Base-by-base conservation (phyloP, 2,888 invertebrate genomes). In the Agonum fuliginosum region DNA sequence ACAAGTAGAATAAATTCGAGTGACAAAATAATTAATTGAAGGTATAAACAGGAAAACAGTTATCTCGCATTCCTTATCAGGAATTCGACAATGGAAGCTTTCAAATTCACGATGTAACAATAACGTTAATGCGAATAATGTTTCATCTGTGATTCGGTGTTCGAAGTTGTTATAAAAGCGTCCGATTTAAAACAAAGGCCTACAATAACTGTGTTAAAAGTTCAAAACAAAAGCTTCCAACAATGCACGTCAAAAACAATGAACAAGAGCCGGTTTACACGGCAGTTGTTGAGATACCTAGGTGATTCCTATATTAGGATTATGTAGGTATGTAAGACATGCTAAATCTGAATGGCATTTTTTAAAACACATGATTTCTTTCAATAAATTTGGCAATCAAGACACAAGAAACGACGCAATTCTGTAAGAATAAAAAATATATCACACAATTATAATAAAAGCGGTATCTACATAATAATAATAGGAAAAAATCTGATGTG, bases 81-180 rank as follows among this genome's bases (percentile, higher is more conserved):
- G 22, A 20, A 22, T 67, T 67, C 43, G 22, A 67, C 67, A 67
- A 67, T 67, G 12, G 43, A 41, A 67, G 67, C 67, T 67, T 67
- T 67, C 67, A 67, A 67, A 67, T 20, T 37, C 41, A 12, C 41
- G 41, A 22, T 67, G 22, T 43, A 67, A 67, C 67, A 67, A 67
- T 67, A 67, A 41, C 67, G 67, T 43, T 67, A 67, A 67, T 67
- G 67, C 67, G 67, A 67, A 67, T 67, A 67, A 67, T 67, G 67
- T 67, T 67, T 67, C 67, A 67, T 67, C 67, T 67, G 41, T 67
- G 67, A 67, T 67, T 67, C 67, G 43, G 65, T 67, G 67, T 67
- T 67, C 67, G 67, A 67, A 67, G 67, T 43, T 22, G 41, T 19
- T 67, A 43, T 67, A 41, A 67, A 67, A 67, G 67, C 67, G 22